These are phyloP conservation scores for Pollenia griseotomentosa DNA, from an alignment of 2,888 invertebrate species.

Conservation along the genomic window DNA sequence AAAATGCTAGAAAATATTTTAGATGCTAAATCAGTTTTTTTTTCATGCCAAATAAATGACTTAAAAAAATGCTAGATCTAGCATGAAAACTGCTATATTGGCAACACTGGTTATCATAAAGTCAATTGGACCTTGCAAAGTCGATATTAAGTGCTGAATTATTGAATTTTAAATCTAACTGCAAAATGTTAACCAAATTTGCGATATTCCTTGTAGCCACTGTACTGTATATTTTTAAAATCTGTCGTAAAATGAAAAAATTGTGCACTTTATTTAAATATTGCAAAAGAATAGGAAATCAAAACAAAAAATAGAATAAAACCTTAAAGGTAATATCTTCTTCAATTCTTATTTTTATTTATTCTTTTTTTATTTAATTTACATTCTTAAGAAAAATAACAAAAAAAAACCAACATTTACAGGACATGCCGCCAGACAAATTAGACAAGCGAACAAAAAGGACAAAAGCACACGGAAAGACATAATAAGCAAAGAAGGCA, in stretches of 20 bases:
- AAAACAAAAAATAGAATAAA: not conserved
- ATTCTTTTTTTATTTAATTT: not conserved
- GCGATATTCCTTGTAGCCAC: not conserved
- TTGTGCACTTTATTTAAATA: not conserved
- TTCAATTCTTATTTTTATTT: not conserved
- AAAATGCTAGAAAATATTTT: no score
- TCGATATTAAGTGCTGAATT: no score
- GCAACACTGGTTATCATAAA: no score
- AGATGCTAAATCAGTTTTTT: no score
- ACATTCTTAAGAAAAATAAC: constrained; percentile 3
- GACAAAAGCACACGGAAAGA: not conserved
- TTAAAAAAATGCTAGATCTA: no score
- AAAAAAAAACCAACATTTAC: constrained; percentile 12
- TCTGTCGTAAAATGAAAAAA: not conserved
- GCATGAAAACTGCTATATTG: no score
- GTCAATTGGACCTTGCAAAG: no score
- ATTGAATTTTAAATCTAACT: no score
- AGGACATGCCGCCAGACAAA: constrained; percentile 48
- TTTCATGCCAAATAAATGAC: no score
- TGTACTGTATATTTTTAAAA: not conserved
- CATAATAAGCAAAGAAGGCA: not conserved
- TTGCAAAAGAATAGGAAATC: not conserved
- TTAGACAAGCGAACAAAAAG: constrained; percentile 32
- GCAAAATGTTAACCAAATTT: no score
- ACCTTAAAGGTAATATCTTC: constrained; percentile 4